These are phyloP conservation scores for Ara ararauna DNA, from an alignment of 2,797 vertebrate species.

Conservation along the genomic window DNA sequence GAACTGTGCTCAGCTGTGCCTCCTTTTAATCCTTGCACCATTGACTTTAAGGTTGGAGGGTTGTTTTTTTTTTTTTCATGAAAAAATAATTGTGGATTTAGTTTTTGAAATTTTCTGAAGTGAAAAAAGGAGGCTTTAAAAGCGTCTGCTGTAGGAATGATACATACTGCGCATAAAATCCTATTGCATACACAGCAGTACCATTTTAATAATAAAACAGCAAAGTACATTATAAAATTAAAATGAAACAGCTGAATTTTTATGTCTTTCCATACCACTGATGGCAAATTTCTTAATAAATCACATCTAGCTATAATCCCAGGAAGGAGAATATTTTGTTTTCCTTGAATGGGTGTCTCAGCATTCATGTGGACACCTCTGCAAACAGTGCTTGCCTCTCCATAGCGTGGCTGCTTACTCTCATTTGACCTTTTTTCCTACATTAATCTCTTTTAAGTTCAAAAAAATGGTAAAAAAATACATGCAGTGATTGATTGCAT, in stretches of 20 bases:
- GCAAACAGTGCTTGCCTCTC: not conserved
- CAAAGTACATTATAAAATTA: not conserved
- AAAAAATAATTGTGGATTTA: not conserved
- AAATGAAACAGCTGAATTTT: not conserved
- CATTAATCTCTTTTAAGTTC: not conserved
- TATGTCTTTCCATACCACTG: not conserved
- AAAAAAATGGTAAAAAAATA: not conserved
- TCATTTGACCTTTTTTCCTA: not conserved
- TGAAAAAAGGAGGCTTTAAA: not conserved
- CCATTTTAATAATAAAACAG: not conserved
- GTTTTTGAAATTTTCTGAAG: not conserved
- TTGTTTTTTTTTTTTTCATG: not conserved
- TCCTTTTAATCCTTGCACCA: not conserved
- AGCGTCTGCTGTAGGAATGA: not conserved
- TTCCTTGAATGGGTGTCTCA: not conserved
- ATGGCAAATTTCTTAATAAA: conserved; percentile 16
- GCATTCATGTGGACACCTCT: not conserved
- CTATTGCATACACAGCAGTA: not conserved
- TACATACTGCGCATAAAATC: not conserved
- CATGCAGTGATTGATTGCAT: not conserved
- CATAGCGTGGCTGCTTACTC: not conserved
- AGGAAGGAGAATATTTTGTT: not conserved
- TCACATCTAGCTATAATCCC: not conserved
- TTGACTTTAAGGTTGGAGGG: not conserved
- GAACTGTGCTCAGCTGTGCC: not conserved